These are phyloP conservation scores for Actenoides hombroni DNA, from an alignment of 2,113 vertebrate species.

Conservation along the genomic window DNA sequence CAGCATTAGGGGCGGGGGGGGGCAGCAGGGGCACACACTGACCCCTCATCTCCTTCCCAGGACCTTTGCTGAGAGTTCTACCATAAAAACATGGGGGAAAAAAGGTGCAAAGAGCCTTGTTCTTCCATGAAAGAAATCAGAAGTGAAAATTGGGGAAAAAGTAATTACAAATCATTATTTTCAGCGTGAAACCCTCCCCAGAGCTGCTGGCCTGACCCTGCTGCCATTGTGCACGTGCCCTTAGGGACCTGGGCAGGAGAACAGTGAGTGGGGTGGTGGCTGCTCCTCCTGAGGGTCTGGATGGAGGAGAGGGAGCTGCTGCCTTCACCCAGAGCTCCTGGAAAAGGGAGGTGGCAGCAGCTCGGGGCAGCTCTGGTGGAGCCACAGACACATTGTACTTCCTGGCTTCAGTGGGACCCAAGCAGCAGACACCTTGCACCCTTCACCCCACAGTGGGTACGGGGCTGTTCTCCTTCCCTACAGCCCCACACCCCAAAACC, in stretches of 20 bases:
- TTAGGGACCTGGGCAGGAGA: background rate
- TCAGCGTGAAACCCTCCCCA: background rate
- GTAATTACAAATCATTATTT: background rate
- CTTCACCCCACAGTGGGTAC: rapidly evolving
- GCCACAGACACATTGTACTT: background rate
- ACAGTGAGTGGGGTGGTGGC: background rate
- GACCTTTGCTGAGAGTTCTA: background rate
- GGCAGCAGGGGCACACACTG: background rate
- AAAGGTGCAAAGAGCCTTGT: rapidly evolving
- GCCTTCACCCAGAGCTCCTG: background rate
- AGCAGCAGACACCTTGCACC: background rate
- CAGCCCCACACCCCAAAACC: background rate
- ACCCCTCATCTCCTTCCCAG: background rate
- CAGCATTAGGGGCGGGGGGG: background rate
- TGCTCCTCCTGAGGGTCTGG: background rate
- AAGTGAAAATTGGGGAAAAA: background rate
- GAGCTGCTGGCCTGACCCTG: background rate
- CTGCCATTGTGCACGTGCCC: background rate
- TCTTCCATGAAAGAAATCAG: background rate
- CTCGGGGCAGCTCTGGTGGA: rapidly evolving
- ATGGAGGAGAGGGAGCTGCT: background rate
- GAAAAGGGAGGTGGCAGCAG: background rate
- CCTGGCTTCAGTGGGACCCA: rapidly evolving
- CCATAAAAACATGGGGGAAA: too few species aligned
- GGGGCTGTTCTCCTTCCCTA: background rate